Percentiles rank a stretch among this genome's conserved stretches.
Evolutionary conservation across 2,797 vertebrate genomes (phyloP).

Genomic region (Nasua narica): DNA sequence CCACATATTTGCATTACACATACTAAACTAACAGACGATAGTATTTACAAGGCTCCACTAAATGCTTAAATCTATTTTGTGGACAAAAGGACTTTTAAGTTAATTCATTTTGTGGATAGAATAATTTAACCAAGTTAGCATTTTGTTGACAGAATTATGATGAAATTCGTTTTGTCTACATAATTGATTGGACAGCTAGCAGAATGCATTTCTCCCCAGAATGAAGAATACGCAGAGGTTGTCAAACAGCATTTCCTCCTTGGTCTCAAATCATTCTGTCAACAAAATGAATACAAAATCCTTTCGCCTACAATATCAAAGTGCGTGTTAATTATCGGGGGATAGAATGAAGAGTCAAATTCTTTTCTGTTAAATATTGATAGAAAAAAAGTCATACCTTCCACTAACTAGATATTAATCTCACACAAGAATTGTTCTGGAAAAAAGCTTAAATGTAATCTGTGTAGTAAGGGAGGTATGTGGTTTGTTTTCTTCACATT

Average conservation of each 20-base stretch:
- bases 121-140: slow-evolving; percentile 83
- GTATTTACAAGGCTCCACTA: slow-evolving; percentile 80
- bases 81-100: slow-evolving; percentile 83
- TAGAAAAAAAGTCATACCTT: slow-evolving; percentile 53
- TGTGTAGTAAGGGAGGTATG: neutral
- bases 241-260: slow-evolving; percentile 72
- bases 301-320: slow-evolving; percentile 73
- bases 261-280: slow-evolving; percentile 74
- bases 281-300: slow-evolving; percentile 77
- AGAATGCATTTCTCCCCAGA: slow-evolving; percentile 72
- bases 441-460: neutral
- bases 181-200: slow-evolving; percentile 80
- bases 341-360: slow-evolving; percentile 62
- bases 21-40: slow-evolving; percentile 70
- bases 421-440: neutral
- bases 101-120: slow-evolving; percentile 82
- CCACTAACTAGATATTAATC: slow-evolving; percentile 37
- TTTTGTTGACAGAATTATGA: slow-evolving; percentile 85
- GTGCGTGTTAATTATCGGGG: slow-evolving; percentile 76
- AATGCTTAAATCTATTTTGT: slow-evolving; percentile 81
- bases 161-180: slow-evolving; percentile 81
- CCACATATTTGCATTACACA: slow-evolving; percentile 67
- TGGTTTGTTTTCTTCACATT: neutral
- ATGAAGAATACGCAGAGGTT: slow-evolving; percentile 72
- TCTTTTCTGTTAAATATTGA: slow-evolving; percentile 73